Evolutionary conservation across 2,888 invertebrate genomes (phyloP).

Genomic region (Chelonus formosanus): DNA sequence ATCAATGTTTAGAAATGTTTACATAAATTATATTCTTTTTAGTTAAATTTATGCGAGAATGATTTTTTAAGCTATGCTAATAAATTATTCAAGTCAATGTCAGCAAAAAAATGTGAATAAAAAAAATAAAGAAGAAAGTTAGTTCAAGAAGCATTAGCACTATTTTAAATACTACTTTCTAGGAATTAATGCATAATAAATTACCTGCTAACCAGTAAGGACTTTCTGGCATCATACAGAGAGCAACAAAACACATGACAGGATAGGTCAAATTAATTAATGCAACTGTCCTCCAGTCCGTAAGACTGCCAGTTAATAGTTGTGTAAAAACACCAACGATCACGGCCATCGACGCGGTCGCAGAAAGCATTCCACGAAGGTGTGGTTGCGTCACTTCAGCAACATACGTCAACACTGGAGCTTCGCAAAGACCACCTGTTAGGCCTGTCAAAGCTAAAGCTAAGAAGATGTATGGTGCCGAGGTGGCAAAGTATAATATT

Average conservation of each 20-base stretch:
- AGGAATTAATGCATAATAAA: background rate
- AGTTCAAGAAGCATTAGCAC: no score
- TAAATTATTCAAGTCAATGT: no score
- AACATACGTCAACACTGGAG: conserved; percentile 84
- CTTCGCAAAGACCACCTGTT: conserved; percentile 81
- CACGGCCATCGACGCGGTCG: conserved; percentile 79
- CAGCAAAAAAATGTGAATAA: no score
- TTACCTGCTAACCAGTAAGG: conserved; percentile 80
- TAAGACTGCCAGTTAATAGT: conserved; percentile 76
- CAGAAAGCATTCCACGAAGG: conserved; percentile 77
- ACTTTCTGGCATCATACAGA: conserved; percentile 82
- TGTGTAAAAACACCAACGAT: conserved; percentile 80
- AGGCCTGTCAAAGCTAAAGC: conserved; percentile 78
- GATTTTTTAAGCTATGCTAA: no score
- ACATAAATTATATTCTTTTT: no score
- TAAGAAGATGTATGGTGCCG: conserved; percentile 73
- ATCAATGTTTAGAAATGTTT: no score
- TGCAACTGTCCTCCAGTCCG: conserved; percentile 78
- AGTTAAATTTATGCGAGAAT: no score
- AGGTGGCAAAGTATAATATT: conserved; percentile 74
- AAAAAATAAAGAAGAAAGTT: no score
- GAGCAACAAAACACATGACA: conserved; percentile 70
- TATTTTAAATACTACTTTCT: no score
- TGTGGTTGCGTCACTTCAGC: conserved; percentile 86
- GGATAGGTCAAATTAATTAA: conserved; percentile 75